Evolutionary conservation across 2,797 vertebrate genomes (phyloP).

Genomic region (Siniperca obscura): DNA sequence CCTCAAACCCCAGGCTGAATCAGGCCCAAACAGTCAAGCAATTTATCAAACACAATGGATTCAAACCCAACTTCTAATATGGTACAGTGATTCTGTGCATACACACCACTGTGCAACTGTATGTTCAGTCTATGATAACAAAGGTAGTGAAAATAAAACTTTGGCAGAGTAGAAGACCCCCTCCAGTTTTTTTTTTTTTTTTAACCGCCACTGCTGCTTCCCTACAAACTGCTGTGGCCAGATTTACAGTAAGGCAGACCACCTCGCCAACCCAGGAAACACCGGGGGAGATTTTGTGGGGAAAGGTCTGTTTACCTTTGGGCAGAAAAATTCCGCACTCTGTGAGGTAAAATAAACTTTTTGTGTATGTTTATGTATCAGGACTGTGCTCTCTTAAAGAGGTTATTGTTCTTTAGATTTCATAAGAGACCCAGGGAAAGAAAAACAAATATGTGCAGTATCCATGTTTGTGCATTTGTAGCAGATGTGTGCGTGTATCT

Average conservation of each 20-base stretch:
- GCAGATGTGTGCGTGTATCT: constrained; percentile 68
- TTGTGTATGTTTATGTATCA: constrained; percentile 67
- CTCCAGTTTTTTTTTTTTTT: constrained; percentile 1
- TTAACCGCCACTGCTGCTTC: constrained; percentile 9
- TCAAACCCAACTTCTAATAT: constrained; percentile 15
- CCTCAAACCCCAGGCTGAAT: constrained; percentile 41
- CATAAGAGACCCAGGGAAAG: constrained; percentile 67
- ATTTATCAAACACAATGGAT: constrained; percentile 38
- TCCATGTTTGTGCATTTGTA: constrained; percentile 61
- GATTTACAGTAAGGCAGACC: constrained; percentile 73
- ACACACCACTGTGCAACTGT: constrained; percentile 26
- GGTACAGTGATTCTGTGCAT: constrained; percentile 12
- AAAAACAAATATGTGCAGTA: constrained; percentile 59
- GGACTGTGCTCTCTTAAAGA: constrained; percentile 65
- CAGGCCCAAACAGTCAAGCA: constrained; percentile 32
- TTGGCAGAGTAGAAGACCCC: constrained; percentile 11
- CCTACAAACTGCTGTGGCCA: constrained; percentile 58
- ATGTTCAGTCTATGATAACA: constrained; percentile 24
- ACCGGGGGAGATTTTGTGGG: constrained; percentile 55
- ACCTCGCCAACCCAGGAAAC: constrained; percentile 51
- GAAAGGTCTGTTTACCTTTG: constrained; percentile 78
- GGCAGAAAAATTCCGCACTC: constrained; percentile 62
- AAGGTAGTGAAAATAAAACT: constrained; percentile 32
- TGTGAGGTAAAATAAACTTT: constrained; percentile 77
- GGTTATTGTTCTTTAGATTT: constrained; percentile 80